A percentile compares a stretch with the other conserved stretches of the same genome.
Conservation (phyloP, 2,113 vertebrate species). For the Plestiodon gilberti region DNA sequence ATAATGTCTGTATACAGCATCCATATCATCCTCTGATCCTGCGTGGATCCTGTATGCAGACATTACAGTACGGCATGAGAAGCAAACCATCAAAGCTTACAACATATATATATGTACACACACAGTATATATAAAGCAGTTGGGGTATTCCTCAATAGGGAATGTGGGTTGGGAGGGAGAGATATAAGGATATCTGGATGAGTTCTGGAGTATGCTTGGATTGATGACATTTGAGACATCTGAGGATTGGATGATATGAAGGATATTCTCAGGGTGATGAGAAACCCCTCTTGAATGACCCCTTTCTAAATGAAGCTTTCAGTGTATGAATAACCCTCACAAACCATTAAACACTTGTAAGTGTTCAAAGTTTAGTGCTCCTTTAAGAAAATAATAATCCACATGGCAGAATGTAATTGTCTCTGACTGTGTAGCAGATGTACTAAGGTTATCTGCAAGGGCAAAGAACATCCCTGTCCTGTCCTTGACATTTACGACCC, state of each 20-base stretch:
- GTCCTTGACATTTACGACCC: background rate
- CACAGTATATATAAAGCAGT: too few species aligned
- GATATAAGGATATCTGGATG: too few species aligned
- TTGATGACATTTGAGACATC: too few species aligned
- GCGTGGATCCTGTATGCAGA: background rate
- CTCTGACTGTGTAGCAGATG: background rate
- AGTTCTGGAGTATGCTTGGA: too few species aligned
- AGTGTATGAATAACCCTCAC: background rate
- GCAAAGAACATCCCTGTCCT: background rate
- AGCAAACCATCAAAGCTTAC: background rate
- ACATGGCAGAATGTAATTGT: background rate
- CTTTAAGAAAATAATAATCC: too few species aligned
- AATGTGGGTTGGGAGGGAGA: too few species aligned
- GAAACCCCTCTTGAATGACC: too few species aligned
- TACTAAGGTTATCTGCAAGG: background rate
- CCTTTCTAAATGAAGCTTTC: background rate
- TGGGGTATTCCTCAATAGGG: too few species aligned
- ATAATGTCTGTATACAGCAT: background rate
- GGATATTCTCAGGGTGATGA: too few species aligned
- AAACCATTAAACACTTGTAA: background rate
- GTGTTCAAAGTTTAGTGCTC: background rate
- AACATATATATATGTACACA: too few species aligned
- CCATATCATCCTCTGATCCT: background rate
- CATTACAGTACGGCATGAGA: background rate
- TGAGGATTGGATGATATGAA: too few species aligned